A percentile compares a stretch with the other conserved stretches of the same genome.
Evolutionary conservation across 2,797 vertebrate genomes (phyloP).

Genomic region (Pseudochaenichthys georgianus): DNA sequence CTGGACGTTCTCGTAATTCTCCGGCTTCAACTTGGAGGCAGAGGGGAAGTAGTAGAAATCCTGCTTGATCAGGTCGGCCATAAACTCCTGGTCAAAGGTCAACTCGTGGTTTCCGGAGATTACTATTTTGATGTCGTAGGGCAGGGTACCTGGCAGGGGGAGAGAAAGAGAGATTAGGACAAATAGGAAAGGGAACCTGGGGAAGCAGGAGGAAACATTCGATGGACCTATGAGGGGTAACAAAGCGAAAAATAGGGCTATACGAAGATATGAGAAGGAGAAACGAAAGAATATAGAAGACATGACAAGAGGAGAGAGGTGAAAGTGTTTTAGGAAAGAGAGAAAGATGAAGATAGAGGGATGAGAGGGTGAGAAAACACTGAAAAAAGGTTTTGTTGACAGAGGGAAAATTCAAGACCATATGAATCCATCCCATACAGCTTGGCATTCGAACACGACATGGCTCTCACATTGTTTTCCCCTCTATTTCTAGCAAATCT

Average conservation of each 20-base stretch:
- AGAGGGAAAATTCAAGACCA: conserved; percentile 19
- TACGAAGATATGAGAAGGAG: neutral
- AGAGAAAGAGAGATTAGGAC: neutral
- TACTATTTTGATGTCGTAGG: conserved; percentile 97
- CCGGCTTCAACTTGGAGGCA: conserved; percentile 95
- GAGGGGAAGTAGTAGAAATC: conserved; percentile 98
- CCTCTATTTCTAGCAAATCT: conserved; percentile 55
- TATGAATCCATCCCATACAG: conserved; percentile 44
- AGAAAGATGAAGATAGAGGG: neutral
- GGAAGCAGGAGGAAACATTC: neutral
- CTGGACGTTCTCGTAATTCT: conserved; percentile 97
- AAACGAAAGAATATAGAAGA: too few relatives aligned
- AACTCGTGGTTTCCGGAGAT: conserved; percentile 97
- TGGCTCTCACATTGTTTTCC: conserved; percentile 46
- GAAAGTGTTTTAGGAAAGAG: neutral
- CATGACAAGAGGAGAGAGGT: neutral
- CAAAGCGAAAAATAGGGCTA: neutral
- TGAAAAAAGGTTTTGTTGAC: neutral
- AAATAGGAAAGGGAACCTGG: neutral
- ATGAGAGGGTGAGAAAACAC: neutral
- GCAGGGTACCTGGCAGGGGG: conserved; percentile 88
- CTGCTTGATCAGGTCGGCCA: conserved; percentile 98
- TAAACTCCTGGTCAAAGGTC: conserved; percentile 98
- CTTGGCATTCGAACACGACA: conserved; percentile 44
- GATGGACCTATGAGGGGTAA: neutral